A percentile compares a stretch with the other conserved stretches of the same genome.
Conservation (phyloP, 2,888 invertebrate species). For the Drosophila kambysellisi region DNA sequence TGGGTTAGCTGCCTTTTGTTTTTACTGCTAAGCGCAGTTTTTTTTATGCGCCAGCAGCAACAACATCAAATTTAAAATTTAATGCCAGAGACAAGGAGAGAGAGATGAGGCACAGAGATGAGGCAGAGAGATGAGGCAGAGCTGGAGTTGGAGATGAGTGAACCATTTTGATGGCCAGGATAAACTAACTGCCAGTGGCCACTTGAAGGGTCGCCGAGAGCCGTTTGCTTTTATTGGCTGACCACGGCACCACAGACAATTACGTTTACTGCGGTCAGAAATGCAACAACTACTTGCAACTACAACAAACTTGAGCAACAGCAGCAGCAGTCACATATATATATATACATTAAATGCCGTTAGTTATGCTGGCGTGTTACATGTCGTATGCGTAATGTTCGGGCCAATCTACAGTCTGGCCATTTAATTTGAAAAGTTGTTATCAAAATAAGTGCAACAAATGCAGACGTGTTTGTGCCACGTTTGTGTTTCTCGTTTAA, state of each 20-base stretch:
- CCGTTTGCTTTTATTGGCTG: conserved; percentile 75
- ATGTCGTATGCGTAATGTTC: conserved; percentile 74
- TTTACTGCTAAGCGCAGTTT: conserved; percentile 60
- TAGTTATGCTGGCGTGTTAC: conserved; percentile 65
- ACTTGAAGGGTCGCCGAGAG: conserved; percentile 62
- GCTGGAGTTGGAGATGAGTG: conserved; percentile 2
- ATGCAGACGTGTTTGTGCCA: conserved; percentile 34
- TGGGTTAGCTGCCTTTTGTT: conserved; percentile 35
- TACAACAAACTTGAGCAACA: conserved; percentile 9
- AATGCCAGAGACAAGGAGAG: conserved; percentile 20
- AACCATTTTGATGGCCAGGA: conserved; percentile 52
- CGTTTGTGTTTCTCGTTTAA: conserved; percentile 29
- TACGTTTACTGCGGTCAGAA: conserved; percentile 79
- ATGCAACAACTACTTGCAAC: conserved; percentile 63
- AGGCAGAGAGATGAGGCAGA: neutral
- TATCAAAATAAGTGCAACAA: conserved; percentile 76
- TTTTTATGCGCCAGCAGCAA: conserved; percentile 34
- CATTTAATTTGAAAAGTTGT: conserved; percentile 80
- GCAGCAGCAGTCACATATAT: conserved; percentile 6
- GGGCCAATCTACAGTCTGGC: conserved; percentile 59
- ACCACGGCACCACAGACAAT: conserved; percentile 72
- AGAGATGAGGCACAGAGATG: neutral
- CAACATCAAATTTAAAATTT: conserved; percentile 51
- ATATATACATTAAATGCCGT: conserved; percentile 45
- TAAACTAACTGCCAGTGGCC: conserved; percentile 61